Evolutionary conservation across 2,888 invertebrate genomes (phyloP).

Genomic region (Polyommatus icarus): DNA sequence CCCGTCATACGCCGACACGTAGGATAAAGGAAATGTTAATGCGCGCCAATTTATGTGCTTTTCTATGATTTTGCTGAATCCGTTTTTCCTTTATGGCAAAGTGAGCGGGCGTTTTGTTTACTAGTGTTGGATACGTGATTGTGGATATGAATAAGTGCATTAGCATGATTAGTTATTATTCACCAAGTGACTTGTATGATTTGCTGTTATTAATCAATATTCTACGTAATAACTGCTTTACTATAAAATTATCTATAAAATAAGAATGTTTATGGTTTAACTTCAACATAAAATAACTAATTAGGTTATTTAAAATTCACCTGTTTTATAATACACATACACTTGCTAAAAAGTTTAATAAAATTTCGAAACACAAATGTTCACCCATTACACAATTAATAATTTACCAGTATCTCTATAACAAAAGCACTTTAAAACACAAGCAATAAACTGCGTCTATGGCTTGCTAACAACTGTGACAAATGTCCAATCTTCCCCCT

Average conservation of each 20-base stretch:
- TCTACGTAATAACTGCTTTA: background rate
- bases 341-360: background rate
- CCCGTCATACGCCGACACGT: conserved; percentile 80
- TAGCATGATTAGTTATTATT: background rate
- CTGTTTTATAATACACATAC: background rate
- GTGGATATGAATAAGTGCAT: conserved; percentile 34
- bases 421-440: conserved; percentile 32
- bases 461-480: conserved; percentile 62
- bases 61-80: conserved; percentile 81
- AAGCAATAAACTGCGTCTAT: conserved; percentile 59
- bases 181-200: background rate
- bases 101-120: conserved; percentile 58
- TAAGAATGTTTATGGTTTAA: no score
- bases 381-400: background rate
- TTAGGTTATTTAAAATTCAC: background rate
- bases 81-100: conserved; percentile 70
- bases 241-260: no score
- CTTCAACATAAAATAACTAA: background rate
- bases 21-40: conserved; percentile 81
- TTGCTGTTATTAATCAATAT: background rate
- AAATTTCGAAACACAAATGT: background rate
- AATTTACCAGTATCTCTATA: background rate
- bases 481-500: conserved; percentile 67
- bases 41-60: conserved; percentile 79
- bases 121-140: conserved; percentile 56